A percentile compares a stretch with the other conserved stretches of the same genome.
Evolutionary conservation across 2,797 vertebrate genomes (phyloP).

Genomic region (Silurus lanzhouensis): DNA sequence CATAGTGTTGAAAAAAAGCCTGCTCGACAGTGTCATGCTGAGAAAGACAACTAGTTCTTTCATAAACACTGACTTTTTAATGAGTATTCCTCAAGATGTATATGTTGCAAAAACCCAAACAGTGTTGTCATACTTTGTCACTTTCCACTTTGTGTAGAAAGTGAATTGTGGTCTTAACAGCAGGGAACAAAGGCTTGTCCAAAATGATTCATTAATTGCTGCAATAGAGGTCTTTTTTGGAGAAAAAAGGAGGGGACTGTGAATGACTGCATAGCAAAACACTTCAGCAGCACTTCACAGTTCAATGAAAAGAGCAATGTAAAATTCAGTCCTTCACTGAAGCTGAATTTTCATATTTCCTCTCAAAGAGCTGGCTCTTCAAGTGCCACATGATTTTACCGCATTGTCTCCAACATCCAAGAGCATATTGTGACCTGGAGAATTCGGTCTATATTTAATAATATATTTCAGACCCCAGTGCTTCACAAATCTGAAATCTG

Average conservation of each 20-base stretch:
- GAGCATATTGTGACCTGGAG: background rate
- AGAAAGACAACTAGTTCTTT: background rate
- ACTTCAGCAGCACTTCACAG: background rate
- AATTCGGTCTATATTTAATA: background rate
- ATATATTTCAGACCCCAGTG: background rate
- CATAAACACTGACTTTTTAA: background rate
- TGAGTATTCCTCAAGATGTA: background rate
- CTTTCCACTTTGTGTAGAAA: background rate
- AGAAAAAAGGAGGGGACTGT: background rate
- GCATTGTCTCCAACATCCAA: background rate
- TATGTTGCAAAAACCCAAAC: background rate
- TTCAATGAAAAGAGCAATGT: slow-evolving; percentile 10
- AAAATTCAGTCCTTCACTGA: background rate
- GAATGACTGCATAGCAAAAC: background rate
- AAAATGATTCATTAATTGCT: slow-evolving; percentile 19
- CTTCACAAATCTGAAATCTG: background rate
- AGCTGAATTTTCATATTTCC: background rate
- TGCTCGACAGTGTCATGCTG: background rate
- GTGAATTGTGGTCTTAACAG: background rate
- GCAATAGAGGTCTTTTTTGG: background rate
- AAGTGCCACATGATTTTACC: background rate
- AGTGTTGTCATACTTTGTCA: background rate
- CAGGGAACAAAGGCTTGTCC: background rate
- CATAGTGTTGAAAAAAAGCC: background rate
- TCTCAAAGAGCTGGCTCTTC: background rate